A percentile compares a stretch with the other conserved stretches of the same genome.
Evolutionary conservation across 2,888 invertebrate species (phyloP).

Genomic region (Electrophaes corylata): DNA sequence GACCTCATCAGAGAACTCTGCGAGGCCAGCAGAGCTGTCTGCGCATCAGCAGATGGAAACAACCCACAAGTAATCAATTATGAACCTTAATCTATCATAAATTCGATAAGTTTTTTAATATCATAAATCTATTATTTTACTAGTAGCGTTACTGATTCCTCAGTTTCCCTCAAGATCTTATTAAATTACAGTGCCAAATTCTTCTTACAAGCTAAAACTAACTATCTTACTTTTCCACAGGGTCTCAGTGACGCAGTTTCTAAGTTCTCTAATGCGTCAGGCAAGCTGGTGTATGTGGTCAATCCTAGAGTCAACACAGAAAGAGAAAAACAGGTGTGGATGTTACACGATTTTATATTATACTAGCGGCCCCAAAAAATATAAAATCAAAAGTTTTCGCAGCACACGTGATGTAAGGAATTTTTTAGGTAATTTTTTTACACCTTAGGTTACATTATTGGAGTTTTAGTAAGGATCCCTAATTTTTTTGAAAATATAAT

Average conservation of each 20-base stretch:
- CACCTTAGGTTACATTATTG: too few relatives aligned
- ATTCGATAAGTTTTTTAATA: background rate
- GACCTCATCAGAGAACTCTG: constrained; percentile 45
- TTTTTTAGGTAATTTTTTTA: too few relatives aligned
- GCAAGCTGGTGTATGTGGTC: constrained; percentile 45
- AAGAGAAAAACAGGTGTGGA: constrained; percentile 51
- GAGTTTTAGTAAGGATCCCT: too few relatives aligned
- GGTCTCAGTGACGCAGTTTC: constrained; percentile 45
- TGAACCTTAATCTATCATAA: background rate
- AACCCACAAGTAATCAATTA: constrained; percentile 11
- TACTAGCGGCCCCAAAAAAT: background rate
- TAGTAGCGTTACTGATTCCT: too few relatives aligned
- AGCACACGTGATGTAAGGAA: too few relatives aligned
- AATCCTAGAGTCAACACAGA: constrained; percentile 42
- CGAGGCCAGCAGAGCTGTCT: constrained; percentile 44
- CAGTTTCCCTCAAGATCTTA: too few relatives aligned
- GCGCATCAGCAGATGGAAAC: constrained; percentile 32
- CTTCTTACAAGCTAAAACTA: background rate
- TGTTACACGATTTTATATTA: background rate
- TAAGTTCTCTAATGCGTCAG: constrained; percentile 48
- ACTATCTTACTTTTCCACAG: constrained; percentile 28
- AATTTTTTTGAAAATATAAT: too few relatives aligned
- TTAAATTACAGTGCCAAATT: too few relatives aligned
- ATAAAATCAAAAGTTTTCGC: too few relatives aligned
- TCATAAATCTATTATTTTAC: too few relatives aligned